Evolutionary conservation across 2,888 invertebrate species (phyloP).

Genomic region (Rhingia campestris): DNA sequence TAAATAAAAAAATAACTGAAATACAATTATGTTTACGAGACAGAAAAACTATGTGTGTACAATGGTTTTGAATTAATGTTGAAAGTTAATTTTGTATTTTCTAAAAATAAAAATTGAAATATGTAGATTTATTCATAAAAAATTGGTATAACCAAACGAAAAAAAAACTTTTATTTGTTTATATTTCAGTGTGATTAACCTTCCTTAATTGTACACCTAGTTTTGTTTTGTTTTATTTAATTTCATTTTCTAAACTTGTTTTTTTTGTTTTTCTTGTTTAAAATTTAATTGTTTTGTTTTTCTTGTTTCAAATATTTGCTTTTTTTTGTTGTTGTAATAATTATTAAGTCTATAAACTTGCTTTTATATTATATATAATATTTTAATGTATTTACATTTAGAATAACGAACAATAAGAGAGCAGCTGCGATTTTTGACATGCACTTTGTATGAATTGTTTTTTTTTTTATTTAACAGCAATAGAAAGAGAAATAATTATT

Average conservation of each 20-base stretch:
- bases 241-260: constrained; percentile 68
- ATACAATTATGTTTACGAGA: constrained; percentile 13
- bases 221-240: constrained; percentile 40
- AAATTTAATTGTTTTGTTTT: constrained; percentile 45
- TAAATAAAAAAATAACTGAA: constrained; percentile 42
- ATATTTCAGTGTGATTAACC: constrained; percentile 64
- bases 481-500: constrained; percentile 59
- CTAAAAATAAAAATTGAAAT: constrained; percentile 26
- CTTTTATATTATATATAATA: constrained; percentile 61
- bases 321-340: constrained; percentile 50
- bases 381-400: constrained; percentile 76
- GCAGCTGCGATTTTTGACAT: constrained; percentile 65
- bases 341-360: constrained; percentile 72
- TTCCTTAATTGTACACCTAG: constrained; percentile 71
- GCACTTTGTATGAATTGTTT: constrained; percentile 42
- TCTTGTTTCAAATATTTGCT: constrained; percentile 46
- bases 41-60: constrained; percentile 33
- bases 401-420: constrained; percentile 79
- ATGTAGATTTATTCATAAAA: background rate
- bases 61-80: constrained; percentile 20
- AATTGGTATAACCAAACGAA: background rate
- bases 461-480: constrained; percentile 53
- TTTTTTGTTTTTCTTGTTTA: constrained; percentile 44
- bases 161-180: constrained; percentile 22
- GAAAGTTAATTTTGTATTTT: constrained; percentile 8